These are phyloP conservation scores for Zoanthus gigantus DNA, from an alignment of 92 coral and sea anemone genomes.

Conservation along the genomic window DNA sequence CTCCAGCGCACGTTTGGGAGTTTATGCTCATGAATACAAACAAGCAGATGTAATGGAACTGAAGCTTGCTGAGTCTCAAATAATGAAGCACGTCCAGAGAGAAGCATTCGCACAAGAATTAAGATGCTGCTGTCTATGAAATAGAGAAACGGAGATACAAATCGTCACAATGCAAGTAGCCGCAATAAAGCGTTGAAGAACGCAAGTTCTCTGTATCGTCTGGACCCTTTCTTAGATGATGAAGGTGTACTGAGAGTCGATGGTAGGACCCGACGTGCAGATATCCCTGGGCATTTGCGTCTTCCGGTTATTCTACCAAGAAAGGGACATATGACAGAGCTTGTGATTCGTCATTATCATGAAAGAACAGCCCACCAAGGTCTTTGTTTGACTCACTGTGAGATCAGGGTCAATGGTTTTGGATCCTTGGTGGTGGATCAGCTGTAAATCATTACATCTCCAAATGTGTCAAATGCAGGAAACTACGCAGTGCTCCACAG, in stretches of 20 bases:
- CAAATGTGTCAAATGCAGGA: neutral
- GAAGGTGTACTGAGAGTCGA: slow-evolving; percentile 27
- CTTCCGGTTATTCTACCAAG: slow-evolving; percentile 18
- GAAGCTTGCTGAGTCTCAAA: slow-evolving; percentile 27
- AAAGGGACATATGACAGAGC: neutral
- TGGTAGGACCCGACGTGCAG: slow-evolving; percentile 7
- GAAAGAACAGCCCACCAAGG: slow-evolving; percentile 3
- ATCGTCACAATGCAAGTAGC: neutral
- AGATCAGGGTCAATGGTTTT: neutral
- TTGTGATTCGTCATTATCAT: neutral
- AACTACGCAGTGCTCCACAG: neutral
- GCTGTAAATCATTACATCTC: neutral
- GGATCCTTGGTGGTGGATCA: neutral
- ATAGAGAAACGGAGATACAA: too few species aligned
- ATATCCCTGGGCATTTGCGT: neutral
- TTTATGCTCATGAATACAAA: neutral
- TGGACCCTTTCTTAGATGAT: slow-evolving; percentile 27
- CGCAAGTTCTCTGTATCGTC: slow-evolving; percentile 1
- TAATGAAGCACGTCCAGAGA: slow-evolving; percentile 18
- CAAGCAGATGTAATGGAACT: slow-evolving; percentile 23
- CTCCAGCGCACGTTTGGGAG: neutral
- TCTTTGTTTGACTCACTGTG: neutral
- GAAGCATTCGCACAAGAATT: neutral
- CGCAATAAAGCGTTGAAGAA: neutral
- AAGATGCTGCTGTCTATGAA: neutral